These are phyloP conservation scores for Grapholita molesta DNA, from an alignment of 1,140 invertebrate genomes.

Conservation along the genomic window DNA sequence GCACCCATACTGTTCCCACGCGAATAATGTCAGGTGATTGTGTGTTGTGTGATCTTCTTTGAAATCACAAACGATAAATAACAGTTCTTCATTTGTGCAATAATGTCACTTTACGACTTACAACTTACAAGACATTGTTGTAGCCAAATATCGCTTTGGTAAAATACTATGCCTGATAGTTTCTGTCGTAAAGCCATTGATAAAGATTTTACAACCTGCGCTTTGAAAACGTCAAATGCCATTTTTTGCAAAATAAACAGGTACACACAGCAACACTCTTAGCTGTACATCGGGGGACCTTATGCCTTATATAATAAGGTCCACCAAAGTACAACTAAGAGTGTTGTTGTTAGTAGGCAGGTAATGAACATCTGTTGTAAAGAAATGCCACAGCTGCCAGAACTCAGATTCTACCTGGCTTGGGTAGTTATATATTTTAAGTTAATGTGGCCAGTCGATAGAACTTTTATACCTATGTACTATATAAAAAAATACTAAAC, in stretches of 20 bases:
- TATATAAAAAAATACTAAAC: no score
- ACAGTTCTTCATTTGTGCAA: background rate
- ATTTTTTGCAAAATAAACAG: background rate
- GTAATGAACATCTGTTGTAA: background rate
- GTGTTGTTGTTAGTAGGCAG: no score
- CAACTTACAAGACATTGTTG: background rate
- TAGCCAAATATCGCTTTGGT: background rate
- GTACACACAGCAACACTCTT: no score
- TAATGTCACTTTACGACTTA: background rate
- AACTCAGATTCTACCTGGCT: background rate
- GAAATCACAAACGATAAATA: background rate
- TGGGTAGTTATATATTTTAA: background rate
- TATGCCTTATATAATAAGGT: no score
- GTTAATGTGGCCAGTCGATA: no score
- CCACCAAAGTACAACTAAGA: no score
- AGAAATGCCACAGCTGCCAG: background rate
- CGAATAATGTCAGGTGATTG: background rate
- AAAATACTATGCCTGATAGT: background rate
- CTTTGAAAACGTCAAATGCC: background rate
- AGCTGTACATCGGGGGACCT: no score
- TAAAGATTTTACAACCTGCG: background rate
- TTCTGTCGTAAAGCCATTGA: background rate
- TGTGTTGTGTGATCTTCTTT: background rate
- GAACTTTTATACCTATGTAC: no score
- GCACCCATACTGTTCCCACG: slow-evolving; percentile 10